Evolutionary conservation across 2,113 vertebrate species (phyloP), one percentile per base, ranked within the genome.

Genomic region (Talpa occidentalis): DNA sequence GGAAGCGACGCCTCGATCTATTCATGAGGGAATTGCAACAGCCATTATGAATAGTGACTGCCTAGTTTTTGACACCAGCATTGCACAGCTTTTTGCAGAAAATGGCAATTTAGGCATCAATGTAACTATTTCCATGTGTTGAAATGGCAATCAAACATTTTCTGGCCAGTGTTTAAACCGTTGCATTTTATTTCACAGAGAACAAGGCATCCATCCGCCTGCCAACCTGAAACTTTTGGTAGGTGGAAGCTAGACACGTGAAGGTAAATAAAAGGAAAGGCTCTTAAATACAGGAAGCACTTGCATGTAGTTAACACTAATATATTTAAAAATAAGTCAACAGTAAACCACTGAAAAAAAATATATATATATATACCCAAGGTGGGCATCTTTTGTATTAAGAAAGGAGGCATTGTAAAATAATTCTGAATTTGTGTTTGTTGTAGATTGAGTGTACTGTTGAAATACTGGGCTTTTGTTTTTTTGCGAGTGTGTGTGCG

Each of bases 11-110:
- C 99, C 99, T 22, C 99, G 99, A 6, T 99, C 99, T 78, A 99
- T 99, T 97, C 99, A 99, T 52, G 99, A 99, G 98, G 99, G 99
- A 96, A 99, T 99, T 95, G 99, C 99, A 95, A 99, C 99, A 15
- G 99, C 99, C 97, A 99, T 99, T 97, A 99, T 99, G 99, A 99
- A 99, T 98, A 99, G 99, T 98, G 99, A 99, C 99, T 99, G 99
- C 97, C 98, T 99, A 97, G 99, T 99, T 96, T 99, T 99, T 77
- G 99, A 99, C 98, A 99, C 99, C 98, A 99, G 99, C 98, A 99
- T 99, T 91, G 99, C 99, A 97, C 99, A 99, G 99, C 99, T 99
- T 87, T 99, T 99, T 94, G 99, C 99, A 59, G 99, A 99, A 98
- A 99, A 99, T 69, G 99, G 99, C 96, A 99, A 99, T 98, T 99